Percentiles rank a stretch among this genome's conserved stretches.
Evolutionary conservation across 2,113 vertebrate genomes (phyloP).

Genomic region (Taxidea taxus): DNA sequence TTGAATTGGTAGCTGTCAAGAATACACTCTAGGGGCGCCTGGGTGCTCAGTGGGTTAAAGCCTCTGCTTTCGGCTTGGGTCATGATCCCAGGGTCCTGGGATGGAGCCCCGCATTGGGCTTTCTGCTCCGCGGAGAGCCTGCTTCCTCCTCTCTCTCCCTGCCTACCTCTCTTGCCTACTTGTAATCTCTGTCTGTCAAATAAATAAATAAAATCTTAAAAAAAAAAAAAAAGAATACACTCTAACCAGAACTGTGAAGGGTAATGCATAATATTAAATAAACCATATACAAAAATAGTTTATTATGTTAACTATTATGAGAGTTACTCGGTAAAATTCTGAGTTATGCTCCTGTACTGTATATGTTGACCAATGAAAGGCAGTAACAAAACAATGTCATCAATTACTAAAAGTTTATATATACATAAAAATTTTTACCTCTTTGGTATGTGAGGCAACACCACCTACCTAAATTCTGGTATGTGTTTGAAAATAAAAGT

Average conservation of each 20-base stretch:
- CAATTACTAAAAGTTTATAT: not conserved
- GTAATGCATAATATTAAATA: not conserved
- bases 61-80: too few species aligned
- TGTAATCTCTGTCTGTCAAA: too few species aligned
- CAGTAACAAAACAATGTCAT: conserved; percentile 72
- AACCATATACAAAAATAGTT: not conserved
- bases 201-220: too few species aligned
- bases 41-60: too few species aligned
- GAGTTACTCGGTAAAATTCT: not conserved
- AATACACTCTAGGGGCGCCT: not conserved
- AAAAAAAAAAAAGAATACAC: conserved; percentile 28
- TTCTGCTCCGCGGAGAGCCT: too few species aligned
- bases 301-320: not conserved
- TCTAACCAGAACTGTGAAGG: not conserved
- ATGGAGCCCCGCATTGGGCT: too few species aligned
- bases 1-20: not conserved
- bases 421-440: not conserved
- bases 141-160: too few species aligned
- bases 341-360: not conserved
- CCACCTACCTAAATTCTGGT: not conserved
- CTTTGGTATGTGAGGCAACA: not conserved
- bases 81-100: too few species aligned
- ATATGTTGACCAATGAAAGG: not conserved
- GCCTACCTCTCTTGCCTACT: too few species aligned
- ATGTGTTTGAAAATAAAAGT: not conserved